phyloP scores from a whole-genome alignment of 1,140 invertebrate species.

The Pteromalus puparum region DNA sequence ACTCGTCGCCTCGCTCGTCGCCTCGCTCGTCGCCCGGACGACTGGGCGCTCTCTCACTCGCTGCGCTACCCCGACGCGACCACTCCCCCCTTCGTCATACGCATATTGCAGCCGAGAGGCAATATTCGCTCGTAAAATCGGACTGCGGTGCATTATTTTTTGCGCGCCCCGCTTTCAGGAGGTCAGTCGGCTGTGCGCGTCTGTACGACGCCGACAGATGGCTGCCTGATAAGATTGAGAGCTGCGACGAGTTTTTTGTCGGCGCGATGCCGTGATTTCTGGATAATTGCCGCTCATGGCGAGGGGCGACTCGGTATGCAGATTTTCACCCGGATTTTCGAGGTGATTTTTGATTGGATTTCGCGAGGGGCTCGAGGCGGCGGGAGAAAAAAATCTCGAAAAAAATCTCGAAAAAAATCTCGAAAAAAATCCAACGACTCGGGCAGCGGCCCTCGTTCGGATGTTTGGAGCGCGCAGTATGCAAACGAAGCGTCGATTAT shows the following conservation, averaged over 20 bases:
- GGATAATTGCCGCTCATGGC: background rate
- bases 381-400: background rate
- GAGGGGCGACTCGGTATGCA: conserved; percentile 8
- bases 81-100: conserved; percentile 22
- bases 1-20: conserved; percentile 21
- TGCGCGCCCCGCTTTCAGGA: conserved; percentile 2
- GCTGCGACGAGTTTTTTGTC: background rate
- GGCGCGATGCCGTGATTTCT: background rate
- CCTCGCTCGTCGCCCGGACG: background rate
- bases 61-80: conserved; percentile 22
- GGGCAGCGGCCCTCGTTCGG: background rate
- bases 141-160: background rate
- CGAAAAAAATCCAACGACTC: background rate
- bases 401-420: too few species aligned
- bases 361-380: background rate
- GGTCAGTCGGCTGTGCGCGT: conserved; percentile 17
- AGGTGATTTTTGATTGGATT: background rate
- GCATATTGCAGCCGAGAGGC: background rate
- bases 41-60: background rate
- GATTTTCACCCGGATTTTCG: conserved; percentile 8
- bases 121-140: background rate
- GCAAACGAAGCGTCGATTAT: background rate
- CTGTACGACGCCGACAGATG: conserved; percentile 44
- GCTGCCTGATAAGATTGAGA: conserved; percentile 34
- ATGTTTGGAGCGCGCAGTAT: background rate